Base-by-base conservation (phyloP, 1,140 invertebrate species). In the Pseudomyrmex flavicornis region DNA sequence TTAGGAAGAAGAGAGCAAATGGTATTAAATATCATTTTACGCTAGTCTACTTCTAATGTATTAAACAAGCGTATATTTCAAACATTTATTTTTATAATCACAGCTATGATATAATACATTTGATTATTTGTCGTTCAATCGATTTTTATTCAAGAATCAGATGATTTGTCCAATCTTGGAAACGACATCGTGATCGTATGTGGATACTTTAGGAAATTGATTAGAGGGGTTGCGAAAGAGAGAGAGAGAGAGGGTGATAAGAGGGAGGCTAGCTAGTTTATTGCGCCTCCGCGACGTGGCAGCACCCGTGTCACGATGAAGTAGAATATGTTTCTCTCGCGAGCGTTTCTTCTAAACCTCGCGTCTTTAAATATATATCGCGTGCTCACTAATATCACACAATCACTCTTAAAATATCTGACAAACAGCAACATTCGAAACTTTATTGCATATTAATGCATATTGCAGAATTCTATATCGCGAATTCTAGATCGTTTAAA, bases 221-320 rank as follows among this genome's bases (percentile, higher is more conserved):
- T 93, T 87, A 90, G 85, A 83, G 85, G 86, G 66, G 76, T 82
- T 70, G 82, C 35, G 65, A 26, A 79, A 76, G 35, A 35, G 35
- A 35, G 7, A 35, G 7, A 35, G 35, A 35, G 35, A 35, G 7
- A 35, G 74, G 85, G 88, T 88, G 89, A 77, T 87, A 83, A 87
- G 82, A 88, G 89, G 80, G 87, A 87, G 86, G 85, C 91, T 91
- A 91, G 89, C 69, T 91, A 89, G 90, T 94, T 93, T 92, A 88
- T 88, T 77, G 77, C 62, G 56, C 65, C 79, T 75, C 93, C 93
- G 93, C 90, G 87, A 93, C 91, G 92, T 93, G 93, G 93, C 93
- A 93, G 92, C 93, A 94, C 93, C 84, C 86, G 90, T 93, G 83
- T 83, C 93, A 90, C 91, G 85, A 85, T 74, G 79, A 70, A 85